These are phyloP conservation scores for Probosciger aterrimus DNA, from an alignment of 2,113 vertebrate species.

Conservation along the genomic window DNA sequence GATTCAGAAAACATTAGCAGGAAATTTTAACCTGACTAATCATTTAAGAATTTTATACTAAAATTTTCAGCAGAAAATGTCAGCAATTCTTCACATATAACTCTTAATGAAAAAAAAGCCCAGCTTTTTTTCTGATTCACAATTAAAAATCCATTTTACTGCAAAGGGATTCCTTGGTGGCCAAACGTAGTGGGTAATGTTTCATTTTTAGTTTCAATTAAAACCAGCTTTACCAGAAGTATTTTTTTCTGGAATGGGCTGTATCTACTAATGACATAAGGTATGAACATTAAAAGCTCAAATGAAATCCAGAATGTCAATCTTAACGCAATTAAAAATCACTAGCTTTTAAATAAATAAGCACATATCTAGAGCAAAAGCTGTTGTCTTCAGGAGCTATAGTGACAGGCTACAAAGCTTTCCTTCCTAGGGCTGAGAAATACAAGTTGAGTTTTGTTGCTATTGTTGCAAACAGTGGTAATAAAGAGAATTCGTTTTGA, in stretches of 20 bases:
- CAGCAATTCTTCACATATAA: not conserved
- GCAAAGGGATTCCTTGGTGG: not conserved
- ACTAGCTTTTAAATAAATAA: not conserved
- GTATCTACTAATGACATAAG: not conserved
- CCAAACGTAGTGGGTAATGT: not conserved
- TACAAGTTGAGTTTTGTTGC: not conserved
- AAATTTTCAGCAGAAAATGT: not conserved
- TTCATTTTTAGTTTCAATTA: not conserved
- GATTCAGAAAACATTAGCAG: not conserved
- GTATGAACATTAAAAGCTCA: not conserved
- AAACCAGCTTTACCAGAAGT: not conserved
- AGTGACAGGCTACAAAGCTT: not conserved
- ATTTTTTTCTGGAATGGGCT: not conserved
- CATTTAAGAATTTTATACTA: not conserved
- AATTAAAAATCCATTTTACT: not conserved
- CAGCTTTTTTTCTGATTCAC: not conserved
- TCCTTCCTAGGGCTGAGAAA: not conserved
- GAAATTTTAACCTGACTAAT: not conserved
- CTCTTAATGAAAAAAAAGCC: not conserved
- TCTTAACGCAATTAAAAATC: not conserved
- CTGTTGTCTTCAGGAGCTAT: not conserved
- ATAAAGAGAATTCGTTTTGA: not conserved
- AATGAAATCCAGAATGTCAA: not conserved
- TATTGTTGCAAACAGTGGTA: not conserved
- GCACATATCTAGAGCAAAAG: not conserved